These are phyloP conservation scores for Linepithema humile DNA, from an alignment of 1,140 invertebrate species.

Conservation along the genomic window DNA sequence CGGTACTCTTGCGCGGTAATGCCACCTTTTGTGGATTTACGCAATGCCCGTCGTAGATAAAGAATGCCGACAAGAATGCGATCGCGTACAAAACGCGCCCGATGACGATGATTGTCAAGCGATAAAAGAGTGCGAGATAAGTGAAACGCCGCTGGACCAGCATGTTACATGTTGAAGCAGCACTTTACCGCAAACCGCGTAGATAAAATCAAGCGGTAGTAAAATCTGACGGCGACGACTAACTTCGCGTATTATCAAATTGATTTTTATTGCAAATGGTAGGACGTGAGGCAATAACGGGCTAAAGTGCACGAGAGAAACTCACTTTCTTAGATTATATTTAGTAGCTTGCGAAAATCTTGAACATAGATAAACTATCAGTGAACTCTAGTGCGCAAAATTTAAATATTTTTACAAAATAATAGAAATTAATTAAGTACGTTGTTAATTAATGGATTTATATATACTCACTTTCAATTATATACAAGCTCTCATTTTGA, in stretches of 20 bases:
- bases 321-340: slow-evolving; percentile 7
- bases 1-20: not conserved
- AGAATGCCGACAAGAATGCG: slow-evolving; percentile 33
- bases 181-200: slow-evolving; percentile 10
- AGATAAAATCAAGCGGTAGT: slow-evolving; percentile 33
- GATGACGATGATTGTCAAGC: not conserved
- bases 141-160: not conserved
- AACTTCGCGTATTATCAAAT: slow-evolving; percentile 19
- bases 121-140: not conserved
- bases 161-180: not conserved
- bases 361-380: not conserved
- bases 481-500: no score
- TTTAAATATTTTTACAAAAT: not conserved
- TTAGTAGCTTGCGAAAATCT: not conserved
- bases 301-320: not conserved
- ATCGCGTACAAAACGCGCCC: not conserved
- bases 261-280: slow-evolving; percentile 29
- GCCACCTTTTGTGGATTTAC: slow-evolving; percentile 22
- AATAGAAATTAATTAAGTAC: not conserved
- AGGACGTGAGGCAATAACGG: not conserved
- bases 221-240: not conserved
- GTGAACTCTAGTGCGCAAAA: not conserved
- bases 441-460: not conserved
- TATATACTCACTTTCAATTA: no score
- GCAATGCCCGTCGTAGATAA: slow-evolving; percentile 8